Percentiles rank a stretch among this genome's conserved stretches.
phyloP scores from a whole-genome alignment of 2,797 vertebrate species.

The Muraenolepis orangiensis region DNA sequence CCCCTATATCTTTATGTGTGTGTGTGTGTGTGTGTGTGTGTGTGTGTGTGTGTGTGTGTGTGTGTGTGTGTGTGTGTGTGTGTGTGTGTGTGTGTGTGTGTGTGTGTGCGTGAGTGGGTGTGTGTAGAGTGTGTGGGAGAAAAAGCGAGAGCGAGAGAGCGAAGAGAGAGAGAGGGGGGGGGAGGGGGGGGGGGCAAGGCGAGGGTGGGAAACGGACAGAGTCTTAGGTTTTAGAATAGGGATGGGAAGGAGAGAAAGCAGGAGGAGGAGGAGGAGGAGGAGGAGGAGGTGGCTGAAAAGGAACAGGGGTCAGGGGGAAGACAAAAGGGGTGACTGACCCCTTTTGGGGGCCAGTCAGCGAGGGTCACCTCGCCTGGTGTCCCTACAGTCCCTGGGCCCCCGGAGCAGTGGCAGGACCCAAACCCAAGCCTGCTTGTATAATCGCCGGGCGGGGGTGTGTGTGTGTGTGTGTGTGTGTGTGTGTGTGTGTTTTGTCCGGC shows the following conservation, averaged over 20 bases:
- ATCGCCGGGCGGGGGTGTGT: conserved; percentile 47
- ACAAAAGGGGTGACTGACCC: conserved; percentile 73
- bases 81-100: conserved; percentile 15
- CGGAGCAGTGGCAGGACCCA: conserved; percentile 49
- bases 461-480: too few species aligned
- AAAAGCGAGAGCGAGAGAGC: conserved; percentile 31
- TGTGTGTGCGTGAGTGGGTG: neutral
- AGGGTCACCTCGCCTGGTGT: conserved; percentile 76
- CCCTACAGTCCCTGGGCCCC: conserved; percentile 58
- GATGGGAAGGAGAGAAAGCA: conserved; percentile 42
- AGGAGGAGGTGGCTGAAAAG: conserved; percentile 62
- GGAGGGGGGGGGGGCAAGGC: conserved; percentile 37
- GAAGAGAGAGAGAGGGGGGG: conserved; percentile 39
- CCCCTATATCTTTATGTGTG: conserved; percentile 69
- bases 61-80: neutral
- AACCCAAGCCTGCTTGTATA: conserved; percentile 64
- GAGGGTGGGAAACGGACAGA: conserved; percentile 48
- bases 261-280: conserved; percentile 43
- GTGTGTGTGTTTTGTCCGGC: conserved; percentile 66
- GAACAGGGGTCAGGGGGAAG: conserved; percentile 69
- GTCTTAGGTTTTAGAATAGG: conserved; percentile 27
- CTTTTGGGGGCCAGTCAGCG: too few species aligned
- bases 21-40: conserved; percentile 40
- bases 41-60: neutral
- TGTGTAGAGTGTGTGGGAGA: neutral